Base-by-base conservation (phyloP, 1,140 invertebrate genomes). In the Coelopa frigida region DNA sequence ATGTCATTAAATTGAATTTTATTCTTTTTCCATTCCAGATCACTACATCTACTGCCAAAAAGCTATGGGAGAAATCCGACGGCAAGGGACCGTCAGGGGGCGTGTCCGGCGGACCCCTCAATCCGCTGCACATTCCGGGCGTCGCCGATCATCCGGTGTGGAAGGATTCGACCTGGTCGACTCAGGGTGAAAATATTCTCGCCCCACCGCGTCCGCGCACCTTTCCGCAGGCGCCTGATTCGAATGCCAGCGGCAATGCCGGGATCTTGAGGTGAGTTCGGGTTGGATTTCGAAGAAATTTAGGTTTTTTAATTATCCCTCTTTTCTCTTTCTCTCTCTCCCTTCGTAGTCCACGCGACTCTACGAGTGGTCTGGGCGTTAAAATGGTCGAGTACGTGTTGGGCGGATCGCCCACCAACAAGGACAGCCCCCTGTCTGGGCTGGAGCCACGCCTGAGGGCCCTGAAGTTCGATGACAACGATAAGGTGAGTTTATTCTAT, bases 341-440 rank as follows among this genome's bases (percentile, higher is more conserved):
- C n/a, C n/a, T 39, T 51, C 51, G 5, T 31, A 70, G 66, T 52
- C 85, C 85, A 12, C 74, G 85, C 38, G 79, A 82, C 61, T 75
- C 78, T 55, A 87, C 85, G 49, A 79, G 84, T 44, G 89, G 89
- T 23, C 79, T 96, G 42, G 91, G 91, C 44, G 88, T 95, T 42
- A 96, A 97, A 76, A 96, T 98, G 91, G 93, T 95, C n/a, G 93
- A 97, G 73, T 96, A 96, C 67, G 91, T 97, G 33, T 77, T 98
- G 49, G 84, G 87, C 44, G 87, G 87, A 44, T 94, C 92, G 38
- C 92, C 93, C 8, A 93, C 89, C 29, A 78, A 79, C 48, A 85
- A 85, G 62, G 81, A 83, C 48, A 80, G 77, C 45, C 75, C 79
- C n/a, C 54, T 73, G 54, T 64, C 69, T n/a, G 66, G 63, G 15